These are phyloP conservation scores for Drosophila azteca DNA, from an alignment of 1,140 invertebrate genomes.

Conservation along the genomic window DNA sequence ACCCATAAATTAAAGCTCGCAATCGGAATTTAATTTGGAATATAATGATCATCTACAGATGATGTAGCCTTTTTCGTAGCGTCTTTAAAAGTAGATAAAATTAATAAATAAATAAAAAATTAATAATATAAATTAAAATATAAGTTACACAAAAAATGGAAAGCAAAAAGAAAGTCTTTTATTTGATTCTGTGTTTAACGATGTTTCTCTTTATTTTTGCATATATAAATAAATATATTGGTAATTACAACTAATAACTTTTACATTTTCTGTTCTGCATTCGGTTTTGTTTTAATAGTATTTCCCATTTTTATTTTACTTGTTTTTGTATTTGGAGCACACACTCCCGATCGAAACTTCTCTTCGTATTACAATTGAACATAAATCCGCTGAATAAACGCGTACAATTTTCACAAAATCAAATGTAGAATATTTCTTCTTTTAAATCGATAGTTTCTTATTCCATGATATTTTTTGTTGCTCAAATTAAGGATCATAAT, in stretches of 20 bases:
- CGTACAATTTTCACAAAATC: slow-evolving; percentile 23
- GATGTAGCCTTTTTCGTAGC: no score
- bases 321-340: slow-evolving; percentile 32
- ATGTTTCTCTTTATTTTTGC: slow-evolving; percentile 78
- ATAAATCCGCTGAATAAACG: slow-evolving; percentile 48
- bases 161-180: not conserved
- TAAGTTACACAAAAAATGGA: not conserved
- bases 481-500: slow-evolving; percentile 23
- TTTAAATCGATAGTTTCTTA: slow-evolving; percentile 32
- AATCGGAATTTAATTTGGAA: no score
- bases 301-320: slow-evolving; percentile 29
- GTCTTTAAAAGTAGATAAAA: no score
- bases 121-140: no score
- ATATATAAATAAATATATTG: slow-evolving; percentile 78
- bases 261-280: slow-evolving; percentile 55
- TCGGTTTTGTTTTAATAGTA: slow-evolving; percentile 30
- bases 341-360: slow-evolving; percentile 29
- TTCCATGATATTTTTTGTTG: slow-evolving; percentile 46
- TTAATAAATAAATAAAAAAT: no score
- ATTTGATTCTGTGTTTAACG: slow-evolving; percentile 59
- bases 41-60: no score
- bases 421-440: slow-evolving; percentile 46
- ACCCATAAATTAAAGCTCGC: no score
- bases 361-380: slow-evolving; percentile 46
- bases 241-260: slow-evolving; percentile 77